Evolutionary conservation across 2,797 vertebrate species (phyloP), one percentile per base, ranked within the genome.

Genomic region (Mus spretus): DNA sequence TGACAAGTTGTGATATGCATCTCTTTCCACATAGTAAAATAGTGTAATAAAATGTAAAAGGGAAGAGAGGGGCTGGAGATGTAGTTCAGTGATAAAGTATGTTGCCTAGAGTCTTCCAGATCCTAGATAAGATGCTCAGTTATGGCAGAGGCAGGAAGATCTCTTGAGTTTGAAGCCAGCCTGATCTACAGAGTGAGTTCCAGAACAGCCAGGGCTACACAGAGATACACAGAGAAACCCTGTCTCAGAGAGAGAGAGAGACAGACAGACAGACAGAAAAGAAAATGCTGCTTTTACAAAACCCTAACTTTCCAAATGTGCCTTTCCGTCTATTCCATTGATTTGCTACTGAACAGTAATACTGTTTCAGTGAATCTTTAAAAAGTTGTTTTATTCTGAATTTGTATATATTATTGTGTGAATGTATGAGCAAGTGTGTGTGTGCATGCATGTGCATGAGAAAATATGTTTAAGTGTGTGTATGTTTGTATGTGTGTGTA

Each of bases 281-380:
- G 74, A 26, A 53, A 53, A 53, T 20, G 15, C 31, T 79, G 50
- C 20, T 44, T 93, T 89, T 92, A 79, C 67, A 84, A 40, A 83
- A 74, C 47, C 59, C 61, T 93, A 78, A 83, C 44, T 93, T 92
- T 84, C 26, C 40, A 61, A 81, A 82, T 34, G 37, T 85, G 67
- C 67, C 81, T 89, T 83, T 40, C 63, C 59, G 83, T 75, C 57
- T 92, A 3, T 55, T 86, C 55, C 75, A 82, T 57, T 95, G 86
- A 81, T 65, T 81, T 92, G 31, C 84, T 89, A 89, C 61, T 89
- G 79, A 74, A 59, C 40, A 94, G 24, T 82, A 85, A 70, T 81
- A 77, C 8, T 92, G 40, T 80, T 96, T 92, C 22, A 37, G 8
- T 81, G 79, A 57, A 81, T n/a, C 53, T 57, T 81, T 81, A 13